Percentiles rank a stretch among this genome's conserved stretches.
These are phyloP conservation scores for Amphiprion percula DNA, from an alignment of 2,113 vertebrate species.

Conservation along the genomic window DNA sequence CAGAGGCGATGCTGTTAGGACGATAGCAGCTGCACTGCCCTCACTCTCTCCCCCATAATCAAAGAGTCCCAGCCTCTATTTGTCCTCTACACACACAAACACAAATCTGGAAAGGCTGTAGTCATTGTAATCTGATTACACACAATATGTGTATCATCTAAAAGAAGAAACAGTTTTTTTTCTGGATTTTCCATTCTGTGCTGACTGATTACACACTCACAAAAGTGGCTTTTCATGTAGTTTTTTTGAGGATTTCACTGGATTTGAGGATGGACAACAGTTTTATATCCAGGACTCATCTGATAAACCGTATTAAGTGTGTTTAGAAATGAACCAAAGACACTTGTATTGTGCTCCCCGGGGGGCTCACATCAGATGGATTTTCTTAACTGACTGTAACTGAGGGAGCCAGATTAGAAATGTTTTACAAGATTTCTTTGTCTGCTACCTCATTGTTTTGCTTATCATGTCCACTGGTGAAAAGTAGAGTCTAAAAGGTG, in stretches of 20 bases:
- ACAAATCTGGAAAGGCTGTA: constrained; percentile 31
- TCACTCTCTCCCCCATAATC: constrained; percentile 36
- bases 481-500: no score
- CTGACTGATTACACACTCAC: constrained; percentile 10
- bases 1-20: constrained; percentile 39
- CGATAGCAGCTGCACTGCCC: constrained; percentile 27
- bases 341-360: constrained; percentile 14
- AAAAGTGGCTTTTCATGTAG: constrained; percentile 9
- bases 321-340: constrained; percentile 39
- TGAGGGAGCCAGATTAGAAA: background rate
- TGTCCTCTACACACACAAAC: constrained; percentile 35
- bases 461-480: no score
- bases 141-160: constrained; percentile 13
- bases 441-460: background rate
- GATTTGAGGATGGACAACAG: constrained; percentile 34
- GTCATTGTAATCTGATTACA: constrained; percentile 22
- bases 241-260: constrained; percentile 45
- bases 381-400: background rate
- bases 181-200: constrained; percentile 3
- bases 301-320: constrained; percentile 42
- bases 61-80: constrained; percentile 36
- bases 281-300: constrained; percentile 37
- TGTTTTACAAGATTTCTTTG: background rate
- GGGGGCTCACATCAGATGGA: constrained; percentile 13
- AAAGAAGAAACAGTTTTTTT: background rate